A percentile compares a stretch with the other conserved stretches of the same genome.
phyloP scores from a whole-genome alignment of 2,113 vertebrate genomes.

The Elachura formosa region DNA sequence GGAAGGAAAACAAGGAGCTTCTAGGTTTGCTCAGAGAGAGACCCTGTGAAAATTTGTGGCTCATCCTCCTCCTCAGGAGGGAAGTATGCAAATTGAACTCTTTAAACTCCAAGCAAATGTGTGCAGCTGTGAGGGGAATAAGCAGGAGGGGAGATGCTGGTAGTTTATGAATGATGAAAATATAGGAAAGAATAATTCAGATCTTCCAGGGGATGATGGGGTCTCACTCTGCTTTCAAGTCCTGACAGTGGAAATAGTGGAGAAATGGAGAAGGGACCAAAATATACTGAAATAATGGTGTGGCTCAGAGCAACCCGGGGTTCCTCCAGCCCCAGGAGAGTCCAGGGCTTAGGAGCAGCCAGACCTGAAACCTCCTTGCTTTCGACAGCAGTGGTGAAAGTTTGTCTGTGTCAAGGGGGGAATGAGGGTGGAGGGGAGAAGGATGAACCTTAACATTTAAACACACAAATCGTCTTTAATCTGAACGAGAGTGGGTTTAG shows the following conservation, averaged over 20 bases:
- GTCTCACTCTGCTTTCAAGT: background rate
- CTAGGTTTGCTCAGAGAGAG: background rate
- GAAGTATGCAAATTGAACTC: accelerated
- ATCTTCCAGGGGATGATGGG: background rate
- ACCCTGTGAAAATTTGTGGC: background rate
- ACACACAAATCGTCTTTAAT: background rate
- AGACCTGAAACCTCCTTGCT: background rate
- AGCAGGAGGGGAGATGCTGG: background rate
- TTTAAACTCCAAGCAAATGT: background rate
- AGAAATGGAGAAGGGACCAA: background rate
- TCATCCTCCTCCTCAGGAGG: background rate
- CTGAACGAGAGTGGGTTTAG: background rate
- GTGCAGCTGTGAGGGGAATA: background rate
- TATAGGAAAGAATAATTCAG: background rate
- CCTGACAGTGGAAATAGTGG: accelerated
- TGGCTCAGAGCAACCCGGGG: background rate
- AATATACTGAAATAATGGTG: background rate
- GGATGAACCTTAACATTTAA: background rate
- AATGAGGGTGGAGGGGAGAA: accelerated
- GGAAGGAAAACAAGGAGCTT: background rate
- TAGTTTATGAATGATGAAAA: background rate
- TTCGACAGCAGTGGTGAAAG: background rate
- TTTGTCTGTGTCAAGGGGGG: accelerated
- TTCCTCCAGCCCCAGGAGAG: background rate
- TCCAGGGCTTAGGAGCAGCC: background rate